Evolutionary conservation across 2,888 invertebrate species (phyloP).

Genomic region (Smittia sp.): DNA sequence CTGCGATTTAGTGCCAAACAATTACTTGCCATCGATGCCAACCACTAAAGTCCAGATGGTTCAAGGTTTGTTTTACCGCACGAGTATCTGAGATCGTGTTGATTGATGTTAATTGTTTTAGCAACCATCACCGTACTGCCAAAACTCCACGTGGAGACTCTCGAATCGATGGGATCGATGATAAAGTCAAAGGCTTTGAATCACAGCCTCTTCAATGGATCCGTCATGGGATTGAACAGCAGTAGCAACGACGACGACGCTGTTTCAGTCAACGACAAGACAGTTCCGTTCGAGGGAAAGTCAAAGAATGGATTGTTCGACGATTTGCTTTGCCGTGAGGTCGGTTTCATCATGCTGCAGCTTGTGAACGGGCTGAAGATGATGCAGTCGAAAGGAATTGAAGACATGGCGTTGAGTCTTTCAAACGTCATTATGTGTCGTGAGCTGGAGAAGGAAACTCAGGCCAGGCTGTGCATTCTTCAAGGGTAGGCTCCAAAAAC

Average conservation of each 20-base stretch:
- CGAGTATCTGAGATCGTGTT: not conserved
- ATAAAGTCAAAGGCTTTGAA: slow-evolving; percentile 58
- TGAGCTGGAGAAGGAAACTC: slow-evolving; percentile 59
- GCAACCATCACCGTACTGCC: slow-evolving; percentile 76
- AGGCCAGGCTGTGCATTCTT: slow-evolving; percentile 69
- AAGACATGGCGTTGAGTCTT: slow-evolving; percentile 69
- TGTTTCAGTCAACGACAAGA: slow-evolving; percentile 26
- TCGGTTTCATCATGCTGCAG: slow-evolving; percentile 75
- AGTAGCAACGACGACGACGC: slow-evolving; percentile 52
- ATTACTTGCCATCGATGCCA: slow-evolving; percentile 60
- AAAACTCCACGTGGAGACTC: slow-evolving; percentile 70
- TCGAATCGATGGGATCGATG: slow-evolving; percentile 66
- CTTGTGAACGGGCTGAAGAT: slow-evolving; percentile 77
- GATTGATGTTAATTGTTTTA: slow-evolving; percentile 46
- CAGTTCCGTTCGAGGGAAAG: not conserved
- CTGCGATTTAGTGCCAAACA: slow-evolving; percentile 71
- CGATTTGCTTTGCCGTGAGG: slow-evolving; percentile 61
- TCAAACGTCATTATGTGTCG: slow-evolving; percentile 71
- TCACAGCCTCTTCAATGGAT: slow-evolving; percentile 53
- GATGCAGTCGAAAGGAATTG: slow-evolving; percentile 77
- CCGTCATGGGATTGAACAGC: slow-evolving; percentile 57
- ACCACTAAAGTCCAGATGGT: slow-evolving; percentile 63
- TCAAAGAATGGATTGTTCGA: slow-evolving; percentile 48
- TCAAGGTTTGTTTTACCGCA: slow-evolving; percentile 58
- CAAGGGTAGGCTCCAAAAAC: slow-evolving; percentile 67